Evolutionary conservation across 2,797 vertebrate species (phyloP), one percentile per base, ranked within the genome.

Genomic region (Thamnophis elegans): DNA sequence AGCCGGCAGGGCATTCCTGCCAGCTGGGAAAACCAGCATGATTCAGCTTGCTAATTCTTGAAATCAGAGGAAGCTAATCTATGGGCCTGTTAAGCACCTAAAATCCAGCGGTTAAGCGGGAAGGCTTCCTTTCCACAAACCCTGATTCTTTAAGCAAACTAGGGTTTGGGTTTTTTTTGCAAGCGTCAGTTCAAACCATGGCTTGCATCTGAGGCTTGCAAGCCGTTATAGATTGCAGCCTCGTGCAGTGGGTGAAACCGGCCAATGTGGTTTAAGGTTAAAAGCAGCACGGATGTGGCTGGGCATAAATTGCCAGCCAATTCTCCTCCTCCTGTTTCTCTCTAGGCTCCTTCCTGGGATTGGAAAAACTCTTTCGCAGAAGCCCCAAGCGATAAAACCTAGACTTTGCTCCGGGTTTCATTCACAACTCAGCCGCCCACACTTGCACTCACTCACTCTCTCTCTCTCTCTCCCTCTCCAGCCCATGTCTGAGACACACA

Each of bases 371-470:
- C 20, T 42, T 78, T 47, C 22, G 73, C 73, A 78, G 22, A 42
- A 78, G 18, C 36, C 36, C 73, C 18, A 1, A 78, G 36, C 3
- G 36, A 78, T 78, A 42, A 78, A 42, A 22, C 18, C 0, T 5
- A 22, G 36, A 42, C 73, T 78, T 78, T 42, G 36, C 73, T 78
- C 73, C 0, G 3, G 36, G 18, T 42, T 89, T 26, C 92, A 89
- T 82, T 51, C 18, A 90, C 93, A 94, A 91, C 91, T 91, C 10
- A 13, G 0, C 11, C 88, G 89, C 68, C 85, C 87, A 91, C 65
- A 4, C 87, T 85, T 51, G 32, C 18, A 32, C 32, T 22, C 9
- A 6, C 4, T 25, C 10, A 26, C 58, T 59, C 59, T 26, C 60
- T 62, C 60, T 28, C 60, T 11, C 60, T 26, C 32, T n/a, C n/a